phyloP scores from a whole-genome alignment of 1,140 invertebrate species.

The Drosophila jambulina region DNA sequence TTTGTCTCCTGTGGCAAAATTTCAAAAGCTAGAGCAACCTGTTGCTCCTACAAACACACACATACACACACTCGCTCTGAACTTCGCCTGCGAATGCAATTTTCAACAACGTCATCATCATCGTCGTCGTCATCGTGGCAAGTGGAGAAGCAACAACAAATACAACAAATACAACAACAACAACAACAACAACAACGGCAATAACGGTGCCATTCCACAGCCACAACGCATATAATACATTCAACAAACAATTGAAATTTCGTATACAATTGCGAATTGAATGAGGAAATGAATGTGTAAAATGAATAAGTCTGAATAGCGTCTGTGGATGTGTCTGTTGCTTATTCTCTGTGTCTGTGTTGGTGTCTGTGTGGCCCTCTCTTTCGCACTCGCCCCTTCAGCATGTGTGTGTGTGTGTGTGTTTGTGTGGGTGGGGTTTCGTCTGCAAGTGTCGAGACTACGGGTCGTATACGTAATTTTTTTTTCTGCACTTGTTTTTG shows the following conservation, averaged over 20 bases:
- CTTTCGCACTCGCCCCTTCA: constrained; percentile 3
- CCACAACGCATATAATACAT: constrained; percentile 75
- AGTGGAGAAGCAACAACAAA: constrained; percentile 15
- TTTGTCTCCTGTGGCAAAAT: constrained; percentile 76
- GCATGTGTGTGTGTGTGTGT: constrained; percentile 10
- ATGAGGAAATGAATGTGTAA: constrained; percentile 84
- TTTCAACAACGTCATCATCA: constrained; percentile 79
- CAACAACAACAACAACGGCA: constrained; percentile 31
- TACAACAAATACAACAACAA: constrained; percentile 10
- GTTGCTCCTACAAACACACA: constrained; percentile 42
- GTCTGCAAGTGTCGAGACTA: constrained; percentile 76
- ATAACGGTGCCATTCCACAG: constrained; percentile 36
- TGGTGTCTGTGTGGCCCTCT: constrained; percentile 13
- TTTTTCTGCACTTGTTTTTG: constrained; percentile 54
- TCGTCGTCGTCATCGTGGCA: constrained; percentile 35
- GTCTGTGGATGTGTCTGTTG: constrained; percentile 48
- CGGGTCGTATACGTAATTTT: constrained; percentile 80
- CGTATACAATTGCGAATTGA: constrained; percentile 83
- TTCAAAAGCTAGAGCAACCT: constrained; percentile 79
- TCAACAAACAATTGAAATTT: constrained; percentile 83
- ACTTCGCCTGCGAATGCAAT: constrained; percentile 81
- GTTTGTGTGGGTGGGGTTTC: constrained; percentile 34
- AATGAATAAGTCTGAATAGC: constrained; percentile 82
- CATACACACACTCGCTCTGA: constrained; percentile 43
- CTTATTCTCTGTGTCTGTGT: constrained; percentile 15